phyloP scores from a whole-genome alignment of 2,797 vertebrate species.

The Brotogeris chrysoptera region DNA sequence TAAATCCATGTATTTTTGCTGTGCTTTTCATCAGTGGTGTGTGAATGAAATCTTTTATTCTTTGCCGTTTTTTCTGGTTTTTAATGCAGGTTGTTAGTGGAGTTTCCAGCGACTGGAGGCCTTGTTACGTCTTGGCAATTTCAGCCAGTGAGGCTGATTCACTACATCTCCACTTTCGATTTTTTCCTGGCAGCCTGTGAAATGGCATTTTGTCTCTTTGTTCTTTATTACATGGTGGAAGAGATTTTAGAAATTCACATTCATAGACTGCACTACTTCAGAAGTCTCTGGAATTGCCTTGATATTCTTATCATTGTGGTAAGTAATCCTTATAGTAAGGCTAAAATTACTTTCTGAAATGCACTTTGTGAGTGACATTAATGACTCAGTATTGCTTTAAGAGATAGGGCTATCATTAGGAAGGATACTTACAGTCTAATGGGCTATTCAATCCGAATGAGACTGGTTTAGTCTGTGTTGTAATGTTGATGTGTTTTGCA shows the following conservation, averaged over 20 bases:
- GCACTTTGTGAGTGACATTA: background rate
- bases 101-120: conserved; percentile 95
- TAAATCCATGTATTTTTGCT: background rate
- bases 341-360: background rate
- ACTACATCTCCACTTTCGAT: conserved; percentile 89
- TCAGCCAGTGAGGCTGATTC: conserved; percentile 91
- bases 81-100: conserved; percentile 86
- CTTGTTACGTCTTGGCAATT: conserved; percentile 92
- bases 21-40: background rate
- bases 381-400: background rate
- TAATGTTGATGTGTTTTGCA: background rate
- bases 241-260: conserved; percentile 93
- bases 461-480: background rate
- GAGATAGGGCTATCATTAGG: background rate
- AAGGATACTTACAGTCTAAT: background rate
- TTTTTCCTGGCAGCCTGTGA: conserved; percentile 94
- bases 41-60: background rate
- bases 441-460: background rate
- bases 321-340: conserved; percentile 22
- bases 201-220: conserved; percentile 91
- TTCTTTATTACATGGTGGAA: conserved; percentile 95
- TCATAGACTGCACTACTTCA: conserved; percentile 91
- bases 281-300: conserved; percentile 94
- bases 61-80: background rate
- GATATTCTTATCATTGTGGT: conserved; percentile 91